Percentiles rank a stretch among this genome's conserved stretches.
These are phyloP conservation scores for Sebastolobus alascanus DNA, from an alignment of 2,797 vertebrate species.

Conservation along the genomic window DNA sequence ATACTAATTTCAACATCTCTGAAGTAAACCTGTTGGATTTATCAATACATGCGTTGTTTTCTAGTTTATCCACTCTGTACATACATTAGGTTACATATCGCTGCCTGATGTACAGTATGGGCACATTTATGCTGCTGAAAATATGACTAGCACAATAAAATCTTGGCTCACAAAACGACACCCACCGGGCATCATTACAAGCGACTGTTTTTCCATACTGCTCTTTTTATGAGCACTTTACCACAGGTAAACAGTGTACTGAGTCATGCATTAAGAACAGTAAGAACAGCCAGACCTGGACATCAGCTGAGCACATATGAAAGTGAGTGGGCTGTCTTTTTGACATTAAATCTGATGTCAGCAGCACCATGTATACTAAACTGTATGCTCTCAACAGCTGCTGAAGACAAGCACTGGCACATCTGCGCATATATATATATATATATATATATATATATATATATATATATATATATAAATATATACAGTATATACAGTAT, in stretches of 20 bases:
- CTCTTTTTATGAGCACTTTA: constrained; percentile 7
- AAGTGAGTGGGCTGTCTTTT: constrained; percentile 2
- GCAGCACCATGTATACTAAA: background rate
- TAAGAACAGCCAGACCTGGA: background rate
- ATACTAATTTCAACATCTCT: background rate
- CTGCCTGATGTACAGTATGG: background rate
- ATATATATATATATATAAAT: background rate
- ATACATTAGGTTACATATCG: background rate
- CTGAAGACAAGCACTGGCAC: background rate
- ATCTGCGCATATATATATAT: background rate
- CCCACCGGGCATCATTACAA: background rate
- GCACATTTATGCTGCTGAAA: background rate
- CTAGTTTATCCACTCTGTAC: background rate
- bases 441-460: background rate
- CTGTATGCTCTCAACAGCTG: background rate
- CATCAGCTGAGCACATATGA: background rate
- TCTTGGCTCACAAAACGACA: background rate
- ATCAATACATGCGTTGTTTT: background rate
- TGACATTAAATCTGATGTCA: background rate
- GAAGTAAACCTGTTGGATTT: background rate
- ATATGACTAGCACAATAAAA: constrained; percentile 4
- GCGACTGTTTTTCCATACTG: background rate
- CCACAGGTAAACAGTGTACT: background rate
- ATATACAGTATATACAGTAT: no score
- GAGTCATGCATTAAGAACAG: background rate